phyloP scores from a whole-genome alignment of 2,888 invertebrate genomes.

The Apodemia duryi region DNA sequence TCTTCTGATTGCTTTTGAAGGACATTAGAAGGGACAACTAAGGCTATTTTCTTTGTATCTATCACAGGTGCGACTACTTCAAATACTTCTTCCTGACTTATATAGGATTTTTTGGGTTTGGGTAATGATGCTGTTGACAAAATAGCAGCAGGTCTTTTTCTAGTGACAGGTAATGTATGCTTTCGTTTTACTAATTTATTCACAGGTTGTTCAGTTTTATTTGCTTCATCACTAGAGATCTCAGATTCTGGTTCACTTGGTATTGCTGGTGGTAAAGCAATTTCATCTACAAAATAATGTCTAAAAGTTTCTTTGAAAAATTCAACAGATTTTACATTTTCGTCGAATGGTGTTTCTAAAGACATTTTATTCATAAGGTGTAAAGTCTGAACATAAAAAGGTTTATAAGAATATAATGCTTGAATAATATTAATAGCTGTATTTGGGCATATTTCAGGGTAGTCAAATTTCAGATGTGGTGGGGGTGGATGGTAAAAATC shows the following conservation, averaged over 20 bases:
- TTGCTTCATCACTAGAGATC: conserved; percentile 61
- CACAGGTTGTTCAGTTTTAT: conserved; percentile 38
- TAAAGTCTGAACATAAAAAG: conserved; percentile 90
- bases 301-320: conserved; percentile 59
- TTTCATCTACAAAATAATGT: conserved; percentile 47
- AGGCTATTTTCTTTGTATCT: conserved; percentile 65
- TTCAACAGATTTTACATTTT: conserved; percentile 50
- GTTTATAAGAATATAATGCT: conserved; percentile 85
- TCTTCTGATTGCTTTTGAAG: conserved; percentile 50
- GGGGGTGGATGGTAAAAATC: conserved; percentile 88
- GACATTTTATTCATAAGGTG: conserved; percentile 98
- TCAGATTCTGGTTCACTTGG: conserved; percentile 62
- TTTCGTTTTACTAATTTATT: conserved; percentile 55
- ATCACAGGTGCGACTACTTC: conserved; percentile 50
- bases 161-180: conserved; percentile 54
- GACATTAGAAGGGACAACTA: conserved; percentile 61
- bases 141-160: conserved; percentile 48
- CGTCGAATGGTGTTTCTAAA: conserved; percentile 89
- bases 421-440: conserved; percentile 89
- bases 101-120: conserved; percentile 46
- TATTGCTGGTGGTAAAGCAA: conserved; percentile 37
- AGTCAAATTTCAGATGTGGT: conserved; percentile 86
- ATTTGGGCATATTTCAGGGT: conserved; percentile 86
- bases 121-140: conserved; percentile 43
- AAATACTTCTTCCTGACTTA: conserved; percentile 61